Evolutionary conservation across 2,888 invertebrate species (phyloP).

Genomic region (Steromphala cineraria): DNA sequence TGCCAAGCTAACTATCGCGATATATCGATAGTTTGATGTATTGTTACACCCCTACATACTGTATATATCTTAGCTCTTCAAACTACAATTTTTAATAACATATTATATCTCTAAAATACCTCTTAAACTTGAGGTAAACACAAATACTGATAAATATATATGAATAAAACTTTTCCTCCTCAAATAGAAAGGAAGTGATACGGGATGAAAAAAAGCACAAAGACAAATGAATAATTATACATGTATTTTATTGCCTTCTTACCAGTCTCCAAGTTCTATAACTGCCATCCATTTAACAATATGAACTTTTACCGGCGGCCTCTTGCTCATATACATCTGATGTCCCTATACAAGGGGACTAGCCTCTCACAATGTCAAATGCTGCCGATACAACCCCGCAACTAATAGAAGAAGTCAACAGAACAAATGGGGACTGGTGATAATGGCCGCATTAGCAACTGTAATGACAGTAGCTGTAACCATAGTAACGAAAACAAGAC

Average conservation of each 20-base stretch:
- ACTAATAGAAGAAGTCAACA: slow-evolving; percentile 17
- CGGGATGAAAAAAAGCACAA: not conserved
- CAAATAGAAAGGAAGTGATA: too few species aligned
- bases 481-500: slow-evolving; percentile 20
- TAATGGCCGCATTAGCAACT: not conserved
- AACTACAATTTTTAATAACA: too few species aligned
- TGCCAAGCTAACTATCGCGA: too few species aligned
- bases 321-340: not conserved
- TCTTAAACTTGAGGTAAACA: too few species aligned
- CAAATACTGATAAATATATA: too few species aligned
- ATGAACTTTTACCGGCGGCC: not conserved
- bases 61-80: too few species aligned
- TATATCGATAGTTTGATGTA: too few species aligned
- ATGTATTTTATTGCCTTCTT: slow-evolving; percentile 21
- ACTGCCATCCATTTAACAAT: not conserved
- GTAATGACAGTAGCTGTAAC: slow-evolving; percentile 8
- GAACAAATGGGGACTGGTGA: slow-evolving; percentile 11
- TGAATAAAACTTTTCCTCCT: too few species aligned
- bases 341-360: not conserved
- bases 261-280: slow-evolving; percentile 18
- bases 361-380: not conserved
- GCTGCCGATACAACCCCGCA: slow-evolving; percentile 12
- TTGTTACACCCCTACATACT: too few species aligned
- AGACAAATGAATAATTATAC: slow-evolving; percentile 1
- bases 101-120: too few species aligned